Percentiles rank a stretch among this genome's conserved stretches.
Evolutionary conservation across 2,113 vertebrate genomes (phyloP).

Genomic region (Onychostoma macrolepis): DNA sequence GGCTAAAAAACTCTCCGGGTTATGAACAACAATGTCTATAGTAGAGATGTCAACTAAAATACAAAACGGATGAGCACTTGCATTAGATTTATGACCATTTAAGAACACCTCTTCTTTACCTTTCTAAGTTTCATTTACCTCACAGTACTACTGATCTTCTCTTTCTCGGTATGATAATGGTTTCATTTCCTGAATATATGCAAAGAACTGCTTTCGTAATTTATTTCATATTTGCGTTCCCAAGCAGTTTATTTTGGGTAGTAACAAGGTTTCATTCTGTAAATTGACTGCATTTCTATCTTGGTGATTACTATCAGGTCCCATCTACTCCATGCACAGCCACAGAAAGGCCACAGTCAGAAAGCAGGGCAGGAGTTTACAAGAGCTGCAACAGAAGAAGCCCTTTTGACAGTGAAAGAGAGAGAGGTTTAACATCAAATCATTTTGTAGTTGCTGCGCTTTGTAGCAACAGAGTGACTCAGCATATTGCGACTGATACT

Average conservation of each 20-base stretch:
- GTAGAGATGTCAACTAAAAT: not conserved
- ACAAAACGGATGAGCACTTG: not conserved
- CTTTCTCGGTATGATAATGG: not conserved
- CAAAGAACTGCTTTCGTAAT: too few relatives aligned
- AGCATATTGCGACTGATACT: not conserved
- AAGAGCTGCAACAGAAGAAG: not conserved
- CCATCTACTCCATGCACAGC: not conserved
- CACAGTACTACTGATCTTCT: not conserved
- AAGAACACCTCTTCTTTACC: not conserved
- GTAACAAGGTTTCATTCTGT: not conserved
- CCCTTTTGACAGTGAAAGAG: not conserved
- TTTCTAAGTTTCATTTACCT: slow-evolving; percentile 9
- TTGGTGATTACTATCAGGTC: not conserved
- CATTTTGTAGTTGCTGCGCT: not conserved
- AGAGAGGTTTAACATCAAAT: not conserved
- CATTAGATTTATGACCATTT: not conserved
- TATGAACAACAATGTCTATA: not conserved
- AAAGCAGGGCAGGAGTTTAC: not conserved
- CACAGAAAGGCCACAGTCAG: not conserved
- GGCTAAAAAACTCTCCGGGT: not conserved
- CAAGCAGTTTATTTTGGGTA: not conserved
- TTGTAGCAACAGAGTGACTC: slow-evolving; percentile 22
- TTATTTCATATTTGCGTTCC: not conserved
- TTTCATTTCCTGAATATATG: not conserved
- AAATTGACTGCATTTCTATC: not conserved